Conservation (phyloP, 2,797 vertebrate genomes). For the Fistularia tabacaria region DNA sequence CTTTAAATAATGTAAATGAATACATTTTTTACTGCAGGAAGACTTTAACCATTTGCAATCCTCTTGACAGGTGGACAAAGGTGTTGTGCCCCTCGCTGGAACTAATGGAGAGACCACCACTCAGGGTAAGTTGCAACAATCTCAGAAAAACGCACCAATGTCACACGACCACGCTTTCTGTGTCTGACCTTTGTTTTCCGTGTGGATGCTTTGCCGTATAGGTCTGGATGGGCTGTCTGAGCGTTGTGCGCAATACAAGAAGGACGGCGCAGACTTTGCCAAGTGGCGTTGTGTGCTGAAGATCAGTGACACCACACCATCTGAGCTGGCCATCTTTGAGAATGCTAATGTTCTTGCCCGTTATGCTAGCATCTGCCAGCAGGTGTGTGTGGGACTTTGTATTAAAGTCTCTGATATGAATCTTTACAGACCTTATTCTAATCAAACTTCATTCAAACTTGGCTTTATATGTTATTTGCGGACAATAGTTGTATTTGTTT, state of each 20-base stretch:
- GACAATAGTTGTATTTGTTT: background rate
- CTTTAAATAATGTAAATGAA: too few relatives aligned
- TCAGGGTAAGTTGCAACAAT: constrained; percentile 76
- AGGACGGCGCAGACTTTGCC: constrained; percentile 94
- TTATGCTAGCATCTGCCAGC: constrained; percentile 99
- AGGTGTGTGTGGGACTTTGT: constrained; percentile 70
- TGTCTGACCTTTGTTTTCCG: constrained; percentile 7
- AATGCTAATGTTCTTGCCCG: constrained; percentile 96
- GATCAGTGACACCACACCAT: constrained; percentile 91
- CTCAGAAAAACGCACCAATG: background rate
- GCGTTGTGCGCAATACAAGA: constrained; percentile 98
- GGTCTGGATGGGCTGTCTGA: constrained; percentile 94
- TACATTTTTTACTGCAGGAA: background rate
- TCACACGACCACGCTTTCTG: background rate
- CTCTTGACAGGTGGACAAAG: constrained; percentile 88
- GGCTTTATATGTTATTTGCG: too few relatives aligned
- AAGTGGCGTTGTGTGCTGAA: constrained; percentile 96
- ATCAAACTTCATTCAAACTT: too few relatives aligned
- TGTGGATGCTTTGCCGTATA: constrained; percentile 39
- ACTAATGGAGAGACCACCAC: constrained; percentile 97
- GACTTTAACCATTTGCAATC: background rate
- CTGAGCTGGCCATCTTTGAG: constrained; percentile 89
- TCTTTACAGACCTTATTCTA: too few relatives aligned
- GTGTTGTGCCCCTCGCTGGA: constrained; percentile 92
- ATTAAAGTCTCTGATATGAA: too few relatives aligned